Conservation (phyloP, 2,888 invertebrate genomes). For the Patella ulyssiponensis region DNA sequence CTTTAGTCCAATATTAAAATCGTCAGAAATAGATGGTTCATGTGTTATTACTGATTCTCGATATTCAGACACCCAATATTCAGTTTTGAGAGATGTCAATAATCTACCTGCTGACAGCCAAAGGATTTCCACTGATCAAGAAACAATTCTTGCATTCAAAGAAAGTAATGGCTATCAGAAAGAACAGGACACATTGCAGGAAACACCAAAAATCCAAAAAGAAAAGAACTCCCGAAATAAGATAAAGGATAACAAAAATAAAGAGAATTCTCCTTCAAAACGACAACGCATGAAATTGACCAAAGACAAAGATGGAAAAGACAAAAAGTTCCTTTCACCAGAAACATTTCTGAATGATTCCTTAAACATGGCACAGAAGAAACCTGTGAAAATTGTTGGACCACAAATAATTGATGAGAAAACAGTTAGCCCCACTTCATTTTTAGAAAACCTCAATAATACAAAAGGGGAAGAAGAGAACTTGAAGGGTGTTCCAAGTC, state of each 20-base stretch:
- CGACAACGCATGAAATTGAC: background rate
- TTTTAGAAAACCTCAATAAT: conserved; percentile 47
- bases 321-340: conserved; percentile 29
- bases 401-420: background rate
- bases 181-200: background rate
- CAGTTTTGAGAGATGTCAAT: conserved; percentile 13
- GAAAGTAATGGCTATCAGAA: background rate
- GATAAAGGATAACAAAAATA: background rate
- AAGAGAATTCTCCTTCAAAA: conserved; percentile 5
- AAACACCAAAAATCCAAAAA: background rate
- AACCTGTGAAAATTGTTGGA: background rate
- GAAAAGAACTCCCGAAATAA: background rate
- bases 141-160: background rate
- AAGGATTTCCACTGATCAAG: background rate
- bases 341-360: conserved; percentile 40
- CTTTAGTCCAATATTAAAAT: conserved; percentile 5
- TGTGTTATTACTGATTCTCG: conserved; percentile 31
- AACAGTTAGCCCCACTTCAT: conserved; percentile 52
- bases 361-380: background rate
- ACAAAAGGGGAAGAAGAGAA: conserved; percentile 13
- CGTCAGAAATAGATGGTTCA: background rate
- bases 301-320: background rate
- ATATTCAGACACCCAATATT: conserved; percentile 21
- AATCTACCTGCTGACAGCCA: background rate
- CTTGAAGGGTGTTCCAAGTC: conserved; percentile 28